Evolutionary conservation across 2,797 vertebrate genomes (phyloP), one percentile per base, ranked within the genome.

Genomic region (Glyptemys insculpta): DNA sequence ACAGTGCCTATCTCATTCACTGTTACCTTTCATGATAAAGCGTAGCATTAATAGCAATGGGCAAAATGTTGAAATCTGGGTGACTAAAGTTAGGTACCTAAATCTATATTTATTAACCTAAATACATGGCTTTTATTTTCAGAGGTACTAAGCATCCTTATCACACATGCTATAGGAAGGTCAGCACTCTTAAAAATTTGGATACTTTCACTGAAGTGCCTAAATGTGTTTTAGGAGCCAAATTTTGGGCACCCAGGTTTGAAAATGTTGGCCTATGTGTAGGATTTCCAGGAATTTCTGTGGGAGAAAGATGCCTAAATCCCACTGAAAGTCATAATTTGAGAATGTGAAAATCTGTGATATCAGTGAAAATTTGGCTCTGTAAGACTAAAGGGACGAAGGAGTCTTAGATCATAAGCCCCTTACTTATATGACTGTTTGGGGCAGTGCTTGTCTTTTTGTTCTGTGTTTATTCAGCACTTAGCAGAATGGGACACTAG

Each of bases 121-220:
- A 62, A 62, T 31, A 62, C 14, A 31, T 31, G 11, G 14, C 57
- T 72, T 47, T 54, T 76, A 1, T 85, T 62, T 85, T 79, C 50
- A 53, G 16, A 88, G 57, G n/a, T 78, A 3, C 5, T 34, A 8
- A 54, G 16, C 6, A 57, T 6, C 6, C 12, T 31, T 62, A 62
- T 62, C 5, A 7, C 29, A 62, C 14, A 62, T 31, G 14, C 57
- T 31, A 31, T 34, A 31, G 29, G 29, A 62, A 62, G 57, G 31
- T 62, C 57, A 62, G 31, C 2, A 0, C 62, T 72, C 11, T 81
- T 84, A 72, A 12, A 54, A 79, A 79, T 12, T 0, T 0, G 44
- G 57, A n/a, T 8, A 11, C 0, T 16, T 53, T 81, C 34, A 62
- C 5, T 59, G 18, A 54, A 78, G 23, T 12, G 83, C 83, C 2